Conservation (phyloP, 2,113 vertebrate genomes). For the Scartelaos histophorus region DNA sequence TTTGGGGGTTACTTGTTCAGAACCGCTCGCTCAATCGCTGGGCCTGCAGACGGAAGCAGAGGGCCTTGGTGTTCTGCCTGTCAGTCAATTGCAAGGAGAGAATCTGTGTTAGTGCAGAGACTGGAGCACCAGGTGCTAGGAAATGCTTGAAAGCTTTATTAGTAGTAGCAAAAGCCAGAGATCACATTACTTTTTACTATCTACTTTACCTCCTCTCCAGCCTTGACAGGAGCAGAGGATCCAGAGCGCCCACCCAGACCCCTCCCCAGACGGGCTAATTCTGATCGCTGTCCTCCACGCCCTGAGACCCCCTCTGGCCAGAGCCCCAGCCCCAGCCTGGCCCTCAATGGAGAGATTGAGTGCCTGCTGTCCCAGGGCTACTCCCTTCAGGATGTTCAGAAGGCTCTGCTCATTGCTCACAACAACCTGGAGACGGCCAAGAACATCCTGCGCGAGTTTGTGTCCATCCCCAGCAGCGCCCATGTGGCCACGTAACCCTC, state of each 20-base stretch:
- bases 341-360: conserved; percentile 93
- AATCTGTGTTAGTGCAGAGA: no score
- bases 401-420: conserved; percentile 96
- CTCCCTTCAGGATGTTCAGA: conserved; percentile 99
- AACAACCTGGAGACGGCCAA: conserved; percentile 99
- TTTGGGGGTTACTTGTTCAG: no score
- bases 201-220: conserved; percentile 26
- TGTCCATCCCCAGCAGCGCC: conserved; percentile 88
- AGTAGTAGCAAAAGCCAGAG: no score
- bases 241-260: conserved; percentile 92
- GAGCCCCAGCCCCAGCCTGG: conserved; percentile 48
- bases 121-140: no score
- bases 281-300: conserved; percentile 82
- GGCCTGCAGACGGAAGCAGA: no score
- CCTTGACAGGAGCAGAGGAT: conserved; percentile 74
- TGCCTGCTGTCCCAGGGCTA: conserved; percentile 94
- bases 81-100: no score
- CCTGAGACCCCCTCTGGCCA: conserved; percentile 64
- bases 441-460: conserved; percentile 97
- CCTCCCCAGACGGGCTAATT: conserved; percentile 89
- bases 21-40: no score
- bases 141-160: no score
- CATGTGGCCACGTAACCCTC: conserved; percentile 90
- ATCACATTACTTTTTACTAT: no score
- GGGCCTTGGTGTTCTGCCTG: no score